A percentile compares a stretch with the other conserved stretches of the same genome.
These are phyloP conservation scores for Cebus imitator DNA, from an alignment of 2,113 vertebrate genomes.

Conservation along the genomic window DNA sequence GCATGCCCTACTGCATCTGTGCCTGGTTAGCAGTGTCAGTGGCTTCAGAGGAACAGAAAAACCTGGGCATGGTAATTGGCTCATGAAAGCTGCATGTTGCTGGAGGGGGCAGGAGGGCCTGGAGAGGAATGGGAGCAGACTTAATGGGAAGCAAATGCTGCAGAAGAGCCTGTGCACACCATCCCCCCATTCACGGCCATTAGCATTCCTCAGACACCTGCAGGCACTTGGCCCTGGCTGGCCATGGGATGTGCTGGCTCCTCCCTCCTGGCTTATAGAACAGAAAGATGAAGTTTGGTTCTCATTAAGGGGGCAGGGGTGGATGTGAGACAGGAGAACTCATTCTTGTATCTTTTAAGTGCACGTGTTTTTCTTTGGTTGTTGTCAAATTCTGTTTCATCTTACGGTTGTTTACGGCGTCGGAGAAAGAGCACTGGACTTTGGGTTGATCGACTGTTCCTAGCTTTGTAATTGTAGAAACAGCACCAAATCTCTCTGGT, in stretches of 20 bases:
- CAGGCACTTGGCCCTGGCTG: slow-evolving; percentile 87
- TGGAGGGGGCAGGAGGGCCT: slow-evolving; percentile 58
- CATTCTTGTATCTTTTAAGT: slow-evolving; percentile 46
- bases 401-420: background rate
- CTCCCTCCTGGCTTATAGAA: slow-evolving; percentile 86
- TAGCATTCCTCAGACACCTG: slow-evolving; percentile 93
- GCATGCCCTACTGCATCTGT: slow-evolving; percentile 65
- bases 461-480: background rate
- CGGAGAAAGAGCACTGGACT: background rate
- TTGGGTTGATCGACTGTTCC: background rate
- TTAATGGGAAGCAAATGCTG: slow-evolving; percentile 83
- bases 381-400: slow-evolving; percentile 5
- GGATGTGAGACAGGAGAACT: slow-evolving; percentile 24
- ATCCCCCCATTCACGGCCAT: slow-evolving; percentile 62
- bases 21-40: slow-evolving; percentile 68
- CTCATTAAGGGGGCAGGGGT: slow-evolving; percentile 87
- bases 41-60: slow-evolving; percentile 61
- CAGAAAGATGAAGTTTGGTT: slow-evolving; percentile 89
- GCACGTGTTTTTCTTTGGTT: background rate
- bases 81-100: slow-evolving; percentile 75
- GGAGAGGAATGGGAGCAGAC: slow-evolving; percentile 49
- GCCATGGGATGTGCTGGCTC: slow-evolving; percentile 49
- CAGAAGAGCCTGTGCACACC: background rate
- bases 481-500: background rate
- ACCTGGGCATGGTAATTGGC: slow-evolving; percentile 74